Conservation (phyloP, 1,140 invertebrate genomes). For the Drosophila nebulosa region DNA sequence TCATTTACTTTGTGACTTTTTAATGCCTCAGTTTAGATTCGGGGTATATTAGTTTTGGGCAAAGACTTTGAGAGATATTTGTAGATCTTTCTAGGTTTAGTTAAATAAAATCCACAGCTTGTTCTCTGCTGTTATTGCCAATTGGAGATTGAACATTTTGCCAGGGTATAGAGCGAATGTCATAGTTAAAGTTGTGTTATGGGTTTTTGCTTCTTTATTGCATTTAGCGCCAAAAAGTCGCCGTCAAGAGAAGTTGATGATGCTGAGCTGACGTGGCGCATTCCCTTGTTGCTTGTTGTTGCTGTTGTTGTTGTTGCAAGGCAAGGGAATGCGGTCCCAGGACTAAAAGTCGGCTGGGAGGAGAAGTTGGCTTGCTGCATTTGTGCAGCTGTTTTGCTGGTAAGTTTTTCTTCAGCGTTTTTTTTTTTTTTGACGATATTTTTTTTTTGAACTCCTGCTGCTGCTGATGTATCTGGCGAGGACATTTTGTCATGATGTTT, state of each 20-base stretch:
- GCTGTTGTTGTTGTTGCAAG: not conserved
- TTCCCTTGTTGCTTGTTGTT: conserved; percentile 31
- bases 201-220: not conserved
- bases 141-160: no score
- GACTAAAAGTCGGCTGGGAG: not conserved
- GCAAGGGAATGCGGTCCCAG: not conserved
- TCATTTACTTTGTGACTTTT: not conserved
- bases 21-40: not conserved
- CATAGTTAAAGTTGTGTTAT: not conserved
- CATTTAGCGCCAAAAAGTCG: conserved; percentile 43
- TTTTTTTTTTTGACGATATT: conserved; percentile 14
- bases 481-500: conserved; percentile 73
- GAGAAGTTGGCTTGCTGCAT: conserved; percentile 32
- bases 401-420: conserved; percentile 14
- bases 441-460: conserved; percentile 24
- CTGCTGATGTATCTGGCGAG: conserved; percentile 45
- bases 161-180: not conserved
- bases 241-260: conserved; percentile 37
- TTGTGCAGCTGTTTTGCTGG: conserved; percentile 62
- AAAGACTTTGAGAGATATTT: not conserved
- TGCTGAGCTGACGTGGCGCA: conserved; percentile 49
- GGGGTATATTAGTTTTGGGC: not conserved
- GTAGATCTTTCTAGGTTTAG: no score
- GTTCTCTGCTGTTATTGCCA: no score
- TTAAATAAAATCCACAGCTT: no score